A percentile compares a stretch with the other conserved stretches of the same genome.
These are phyloP conservation scores for Stenodema calcarata DNA, from an alignment of 2,888 invertebrate genomes.

Conservation along the genomic window DNA sequence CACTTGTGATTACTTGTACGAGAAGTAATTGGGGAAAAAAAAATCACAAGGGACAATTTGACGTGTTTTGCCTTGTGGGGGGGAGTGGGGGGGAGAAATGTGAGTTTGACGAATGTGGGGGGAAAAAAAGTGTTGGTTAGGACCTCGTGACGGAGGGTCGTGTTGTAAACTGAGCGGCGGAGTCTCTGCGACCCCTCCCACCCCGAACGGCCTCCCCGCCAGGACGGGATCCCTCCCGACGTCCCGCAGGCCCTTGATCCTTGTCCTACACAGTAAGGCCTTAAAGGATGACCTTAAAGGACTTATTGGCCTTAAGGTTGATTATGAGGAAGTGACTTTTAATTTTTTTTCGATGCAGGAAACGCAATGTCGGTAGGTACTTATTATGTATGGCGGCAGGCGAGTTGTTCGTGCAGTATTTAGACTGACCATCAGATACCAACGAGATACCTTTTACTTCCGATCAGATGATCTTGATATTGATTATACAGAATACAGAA, in stretches of 20 bases:
- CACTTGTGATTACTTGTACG: too few relatives aligned
- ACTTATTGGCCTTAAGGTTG: background rate
- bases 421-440: too few relatives aligned
- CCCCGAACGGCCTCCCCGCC: background rate
- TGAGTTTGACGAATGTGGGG: background rate
- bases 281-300: background rate
- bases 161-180: constrained; percentile 18
- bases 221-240: background rate
- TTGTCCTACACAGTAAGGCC: background rate
- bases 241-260: background rate
- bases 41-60: too few relatives aligned
- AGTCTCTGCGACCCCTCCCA: background rate
- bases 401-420: too few relatives aligned
- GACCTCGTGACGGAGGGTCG: constrained; percentile 12
- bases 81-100: background rate
- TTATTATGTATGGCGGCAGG: too few relatives aligned
- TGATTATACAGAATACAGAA: too few relatives aligned
- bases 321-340: background rate
- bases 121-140: background rate
- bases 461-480: too few relatives aligned
- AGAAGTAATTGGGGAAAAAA: too few relatives aligned
- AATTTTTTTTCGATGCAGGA: too few relatives aligned
- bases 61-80: too few relatives aligned
- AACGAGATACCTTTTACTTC: too few relatives aligned
- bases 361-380: too few relatives aligned